Evolutionary conservation across 35 echinoderm and acorn worm species (phyloP), one percentile per base, ranked within the genome.

Genomic region (Ptychodera flava): DNA sequence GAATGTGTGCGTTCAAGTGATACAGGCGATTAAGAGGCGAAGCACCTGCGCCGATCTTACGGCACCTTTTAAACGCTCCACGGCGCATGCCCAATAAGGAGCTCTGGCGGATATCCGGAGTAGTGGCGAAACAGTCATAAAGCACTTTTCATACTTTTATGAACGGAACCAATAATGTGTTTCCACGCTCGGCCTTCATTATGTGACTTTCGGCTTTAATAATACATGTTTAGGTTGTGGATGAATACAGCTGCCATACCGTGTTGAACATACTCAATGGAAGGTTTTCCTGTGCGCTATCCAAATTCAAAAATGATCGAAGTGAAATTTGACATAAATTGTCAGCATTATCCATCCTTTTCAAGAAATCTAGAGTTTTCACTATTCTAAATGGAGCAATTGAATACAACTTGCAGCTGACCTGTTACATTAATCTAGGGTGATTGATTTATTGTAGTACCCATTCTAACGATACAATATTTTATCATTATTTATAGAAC

Each of bases 111-210:
- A 64, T 64, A 12, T 64, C 45, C 45, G 45, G 45, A 64, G 45
- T 64, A 64, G 45, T 64, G 45, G 45, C 45, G 45, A 64, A 64
- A 64, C 45, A 64, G 45, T 64, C 6, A 64, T 64, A 64, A 64
- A 64, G 45, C 45, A 64, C 45, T 64, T 64, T 64, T 64, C 45
- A 64, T 64, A 64, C 45, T 64, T 64, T 64, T 64, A 64, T 64
- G 45, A 64, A 64, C 45, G 45, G 45, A 64, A 64, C 45, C 45
- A 64, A 64, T 64, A 64, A 64, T 64, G 45, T 64, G 45, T 64
- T 64, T 64, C 45, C 45, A 64, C 45, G 45, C 45, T 64, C 22
- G 22, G 45, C 45, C 45, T 64, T 64, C 45, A 64, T 64, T 64
- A 64, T 64, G 45, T 64, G 45, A 64, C 45, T 64, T 64, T 64